Conservation (phyloP, 2,888 invertebrate species). For the Standfussiana lucernea region DNA sequence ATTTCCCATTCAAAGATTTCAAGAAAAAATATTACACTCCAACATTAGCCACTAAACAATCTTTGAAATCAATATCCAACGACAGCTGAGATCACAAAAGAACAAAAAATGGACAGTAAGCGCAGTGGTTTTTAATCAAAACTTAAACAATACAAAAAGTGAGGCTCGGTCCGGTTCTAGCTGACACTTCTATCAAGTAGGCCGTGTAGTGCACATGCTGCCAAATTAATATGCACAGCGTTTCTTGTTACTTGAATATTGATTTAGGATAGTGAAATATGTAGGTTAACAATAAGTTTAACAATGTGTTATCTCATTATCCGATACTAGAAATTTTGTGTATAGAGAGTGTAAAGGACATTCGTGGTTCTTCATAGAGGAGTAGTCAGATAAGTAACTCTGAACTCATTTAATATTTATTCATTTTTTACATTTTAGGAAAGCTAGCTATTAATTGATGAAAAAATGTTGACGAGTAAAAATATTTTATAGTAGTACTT, state of each 20-base stretch:
- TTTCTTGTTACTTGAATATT: constrained; percentile 38
- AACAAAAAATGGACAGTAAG: constrained; percentile 52
- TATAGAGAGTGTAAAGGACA: background rate
- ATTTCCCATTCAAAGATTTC: background rate
- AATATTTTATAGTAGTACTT: background rate
- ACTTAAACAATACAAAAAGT: constrained; percentile 75
- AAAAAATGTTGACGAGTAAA: background rate
- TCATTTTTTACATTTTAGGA: too few species aligned
- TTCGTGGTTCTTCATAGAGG: background rate
- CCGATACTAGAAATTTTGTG: background rate
- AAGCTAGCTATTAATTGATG: too few species aligned
- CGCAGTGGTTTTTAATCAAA: constrained; percentile 74
- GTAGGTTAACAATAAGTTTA: background rate
- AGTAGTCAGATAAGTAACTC: background rate
- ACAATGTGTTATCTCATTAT: constrained; percentile 5
- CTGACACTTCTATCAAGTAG: constrained; percentile 73
- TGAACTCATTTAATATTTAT: background rate
- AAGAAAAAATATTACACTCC: background rate
- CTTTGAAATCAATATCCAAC: constrained; percentile 37
- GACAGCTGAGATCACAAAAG: constrained; percentile 38
- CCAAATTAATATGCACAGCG: constrained; percentile 49
- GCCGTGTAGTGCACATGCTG: constrained; percentile 62
- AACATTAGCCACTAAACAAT: background rate
- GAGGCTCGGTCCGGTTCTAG: constrained; percentile 64
- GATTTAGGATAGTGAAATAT: constrained; percentile 21